Base-by-base conservation (phyloP, 2,113 vertebrate genomes). In the Leiothrix lutea region DNA sequence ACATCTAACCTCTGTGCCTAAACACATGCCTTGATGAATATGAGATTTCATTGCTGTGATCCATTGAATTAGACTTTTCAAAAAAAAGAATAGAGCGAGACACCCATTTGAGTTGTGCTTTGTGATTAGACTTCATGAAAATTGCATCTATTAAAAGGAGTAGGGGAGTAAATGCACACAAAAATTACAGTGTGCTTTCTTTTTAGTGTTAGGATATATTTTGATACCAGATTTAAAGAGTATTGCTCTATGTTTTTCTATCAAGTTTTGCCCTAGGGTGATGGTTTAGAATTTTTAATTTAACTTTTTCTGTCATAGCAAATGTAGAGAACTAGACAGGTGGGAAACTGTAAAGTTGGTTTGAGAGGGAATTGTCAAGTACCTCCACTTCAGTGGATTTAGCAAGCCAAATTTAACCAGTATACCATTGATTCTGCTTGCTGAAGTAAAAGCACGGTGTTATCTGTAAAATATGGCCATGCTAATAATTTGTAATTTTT, bases 1-100 rank as follows among this genome's bases (percentile, higher is more conserved):
- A 97, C 97, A 95, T 93, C 92, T 96, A 78, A 94, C 96, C 97
- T 88, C 95, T 90, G 91, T 56, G 85, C 91, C 93, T 97, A 96
- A 98, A 95, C 80, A 90, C 95, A 89, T 88, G 82, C 85, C 60
- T 82, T 92, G 78, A 72, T 94, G 93, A 97, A 91, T 80, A 50
- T 2, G 12, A 86, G 90, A 96, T 90, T 85, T 87, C 92, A 82
- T 60, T 88, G 86, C 80, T 88, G 56, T 87, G 64, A 88, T 86
- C 84, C 81, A 84, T 15, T 96, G 92, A 97, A 96, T 97, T 95
- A 97, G 93, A 81, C 82, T 80, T 71, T 86, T 94, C 47, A 44
- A 45, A 84, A 88, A 88, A 82, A 83, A 96, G 47, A 97, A 91
- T 65, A 51, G 58, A 36, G 19, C 1, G 47, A 93, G 93, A 88